phyloP scores from a whole-genome alignment of 2,888 invertebrate species.

The Vanessa cardui region DNA sequence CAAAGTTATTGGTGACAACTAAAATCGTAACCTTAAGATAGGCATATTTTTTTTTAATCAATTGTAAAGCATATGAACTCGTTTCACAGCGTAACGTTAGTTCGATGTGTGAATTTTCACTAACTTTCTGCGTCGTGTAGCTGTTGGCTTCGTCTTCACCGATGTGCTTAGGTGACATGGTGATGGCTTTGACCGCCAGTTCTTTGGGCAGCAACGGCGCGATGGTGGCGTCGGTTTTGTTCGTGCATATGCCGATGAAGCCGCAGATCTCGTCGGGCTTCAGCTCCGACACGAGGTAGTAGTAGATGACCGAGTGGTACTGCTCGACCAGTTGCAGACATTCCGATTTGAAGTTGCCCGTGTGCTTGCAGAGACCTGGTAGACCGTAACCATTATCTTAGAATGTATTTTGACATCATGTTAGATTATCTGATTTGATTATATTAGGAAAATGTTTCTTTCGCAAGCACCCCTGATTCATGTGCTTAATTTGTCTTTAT shows the following conservation, averaged over 20 bases:
- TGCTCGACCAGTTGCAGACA: constrained; percentile 90
- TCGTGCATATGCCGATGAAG: constrained; percentile 86
- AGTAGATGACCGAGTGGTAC: constrained; percentile 89
- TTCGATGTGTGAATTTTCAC: constrained; percentile 1
- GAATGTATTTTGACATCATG: too few relatives aligned
- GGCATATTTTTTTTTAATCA: too few relatives aligned
- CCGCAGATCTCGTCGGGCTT: constrained; percentile 87
- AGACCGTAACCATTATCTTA: background rate
- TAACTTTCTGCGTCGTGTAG: constrained; percentile 53
- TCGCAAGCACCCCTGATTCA: too few relatives aligned
- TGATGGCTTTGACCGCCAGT: constrained; percentile 57
- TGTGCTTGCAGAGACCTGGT: constrained; percentile 89
- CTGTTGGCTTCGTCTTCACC: constrained; percentile 69
- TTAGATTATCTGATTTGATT: too few relatives aligned
- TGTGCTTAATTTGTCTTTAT: too few relatives aligned
- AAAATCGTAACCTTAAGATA: too few relatives aligned
- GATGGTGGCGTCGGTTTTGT: constrained; percentile 68
- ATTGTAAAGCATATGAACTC: too few relatives aligned
- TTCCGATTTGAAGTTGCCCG: constrained; percentile 87
- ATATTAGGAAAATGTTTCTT: too few relatives aligned
- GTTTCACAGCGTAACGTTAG: too few relatives aligned
- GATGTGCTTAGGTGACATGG: constrained; percentile 52
- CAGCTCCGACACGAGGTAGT: constrained; percentile 86
- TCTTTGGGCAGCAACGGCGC: constrained; percentile 84
- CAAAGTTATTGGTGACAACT: too few relatives aligned